A percentile compares a stretch with the other conserved stretches of the same genome.
These are phyloP conservation scores for Drosophila falleni DNA, from an alignment of 2,888 invertebrate genomes.

Conservation along the genomic window DNA sequence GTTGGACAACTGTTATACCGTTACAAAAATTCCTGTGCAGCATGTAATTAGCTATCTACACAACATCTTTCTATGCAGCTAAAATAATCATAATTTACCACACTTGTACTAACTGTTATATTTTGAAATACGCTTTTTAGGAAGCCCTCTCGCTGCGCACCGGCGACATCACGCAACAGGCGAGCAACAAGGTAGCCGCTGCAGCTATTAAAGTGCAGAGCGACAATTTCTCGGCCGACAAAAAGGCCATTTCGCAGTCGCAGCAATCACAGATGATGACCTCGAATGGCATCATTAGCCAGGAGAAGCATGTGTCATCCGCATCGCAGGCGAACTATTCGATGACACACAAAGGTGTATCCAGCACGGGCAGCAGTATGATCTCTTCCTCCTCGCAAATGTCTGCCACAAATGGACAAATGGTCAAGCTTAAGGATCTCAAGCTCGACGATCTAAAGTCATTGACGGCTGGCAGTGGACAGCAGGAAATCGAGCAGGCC, in stretches of 20 bases:
- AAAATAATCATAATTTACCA: not conserved
- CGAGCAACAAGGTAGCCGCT: slow-evolving; percentile 93
- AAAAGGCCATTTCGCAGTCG: slow-evolving; percentile 89
- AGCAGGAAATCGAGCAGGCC: slow-evolving; percentile 92
- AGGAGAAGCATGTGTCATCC: slow-evolving; percentile 91
- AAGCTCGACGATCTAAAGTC: slow-evolving; percentile 93
- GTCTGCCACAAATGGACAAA: slow-evolving; percentile 79
- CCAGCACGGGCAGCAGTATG: slow-evolving; percentile 88
- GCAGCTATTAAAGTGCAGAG: slow-evolving; percentile 94
- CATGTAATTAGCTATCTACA: slow-evolving; percentile 15
- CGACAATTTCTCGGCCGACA: slow-evolving; percentile 94
- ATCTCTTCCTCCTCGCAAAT: slow-evolving; percentile 87
- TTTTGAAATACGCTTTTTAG: slow-evolving; percentile 86
- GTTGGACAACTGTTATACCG: slow-evolving; percentile 13
- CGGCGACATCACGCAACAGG: slow-evolving; percentile 93
- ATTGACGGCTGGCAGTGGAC: slow-evolving; percentile 90
- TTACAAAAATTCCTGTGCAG: not conserved
- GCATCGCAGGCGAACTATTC: slow-evolving; percentile 92
- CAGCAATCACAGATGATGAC: slow-evolving; percentile 93
- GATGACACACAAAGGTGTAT: slow-evolving; percentile 91
- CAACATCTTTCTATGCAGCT: not conserved
- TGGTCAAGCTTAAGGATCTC: slow-evolving; percentile 87
- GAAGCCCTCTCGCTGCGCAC: slow-evolving; percentile 93
- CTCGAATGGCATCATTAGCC: slow-evolving; percentile 91
- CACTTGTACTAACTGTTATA: slow-evolving; percentile 23